Evolutionary conservation across 2,888 invertebrate species (phyloP), one percentile per base, ranked within the genome.

Genomic region (Xestoiulus laeticollis): DNA sequence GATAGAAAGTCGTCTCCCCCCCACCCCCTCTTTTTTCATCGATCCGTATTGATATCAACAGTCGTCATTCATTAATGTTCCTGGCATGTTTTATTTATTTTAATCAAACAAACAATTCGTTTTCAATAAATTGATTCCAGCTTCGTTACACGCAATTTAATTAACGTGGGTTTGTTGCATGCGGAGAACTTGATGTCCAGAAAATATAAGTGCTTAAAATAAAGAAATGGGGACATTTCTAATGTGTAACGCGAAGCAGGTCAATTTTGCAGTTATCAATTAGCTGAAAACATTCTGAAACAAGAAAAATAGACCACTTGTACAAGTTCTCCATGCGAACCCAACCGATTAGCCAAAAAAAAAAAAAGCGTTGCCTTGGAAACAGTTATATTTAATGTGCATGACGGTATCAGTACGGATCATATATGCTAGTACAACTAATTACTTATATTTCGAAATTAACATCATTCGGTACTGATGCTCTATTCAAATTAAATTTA

Each of bases 21-120:
- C 12, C 68, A 59, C 68, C 26, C 68, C 16, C 68, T 22, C 8
- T 26, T 38, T 38, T 38, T 38, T 6, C 22, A 68, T 68, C 68
- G 68, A 68, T 68, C 68, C 68, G 68, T 68, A 68, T 68, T 68
- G 68, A 68, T 68, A 68, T 68, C 68, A 26, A n/a, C 68, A 68
- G 68, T 68, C 68, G 68, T 68, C 68, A 68, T 68, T 68, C 68
- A 68, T 68, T 68, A 5, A 68, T 68, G 68, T 12, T n/a, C 68
- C 26, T 12, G 26, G 26, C 68, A 68, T 68, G 68, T 68, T 68
- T 68, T 68, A 68, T 68, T 68, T 68, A 68, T 68, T 68, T 68
- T 68, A 68, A 68, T 68, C 68, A 68, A 68, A 68, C 68, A 68
- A 68, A 68, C 68, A 68, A 68, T 68, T 68, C 68, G 68, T 68